These are phyloP conservation scores for Caenorhabditis brenneri DNA, from an alignment of 1,140 invertebrate genomes.

Conservation along the genomic window DNA sequence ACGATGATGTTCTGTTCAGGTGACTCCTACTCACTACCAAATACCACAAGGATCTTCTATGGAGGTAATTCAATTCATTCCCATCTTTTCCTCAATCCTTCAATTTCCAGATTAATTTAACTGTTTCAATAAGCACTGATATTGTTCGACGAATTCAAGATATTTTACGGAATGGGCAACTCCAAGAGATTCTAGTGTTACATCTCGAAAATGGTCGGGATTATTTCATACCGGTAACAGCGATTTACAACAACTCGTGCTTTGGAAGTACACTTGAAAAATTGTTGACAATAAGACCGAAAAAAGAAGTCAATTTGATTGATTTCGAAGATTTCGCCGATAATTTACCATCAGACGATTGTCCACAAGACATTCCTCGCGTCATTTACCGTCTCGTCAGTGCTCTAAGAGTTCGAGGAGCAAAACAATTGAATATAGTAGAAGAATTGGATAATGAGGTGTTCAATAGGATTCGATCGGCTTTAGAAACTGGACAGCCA, in stretches of 20 bases:
- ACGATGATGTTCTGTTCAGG: slow-evolving; percentile 37
- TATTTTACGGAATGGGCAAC: slow-evolving; percentile 41
- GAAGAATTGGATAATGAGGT: slow-evolving; percentile 26
- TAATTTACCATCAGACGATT: neutral
- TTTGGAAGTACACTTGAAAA: slow-evolving; percentile 26
- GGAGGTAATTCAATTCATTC: slow-evolving; percentile 8
- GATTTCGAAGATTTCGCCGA: slow-evolving; percentile 20
- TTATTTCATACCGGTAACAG: slow-evolving; percentile 66
- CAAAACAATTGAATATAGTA: neutral
- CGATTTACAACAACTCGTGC: slow-evolving; percentile 56
- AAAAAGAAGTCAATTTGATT: slow-evolving; percentile 44
- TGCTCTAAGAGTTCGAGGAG: slow-evolving; percentile 27
- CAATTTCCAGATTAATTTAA: slow-evolving; percentile 51
- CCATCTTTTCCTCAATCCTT: neutral
- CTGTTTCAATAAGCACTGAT: slow-evolving; percentile 52
- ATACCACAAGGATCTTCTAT: slow-evolving; percentile 46
- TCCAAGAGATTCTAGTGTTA: slow-evolving; percentile 64
- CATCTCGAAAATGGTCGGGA: slow-evolving; percentile 65
- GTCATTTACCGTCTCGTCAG: slow-evolving; percentile 35
- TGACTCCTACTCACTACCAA: slow-evolving; percentile 46
- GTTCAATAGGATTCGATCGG: slow-evolving; percentile 12
- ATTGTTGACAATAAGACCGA: neutral
- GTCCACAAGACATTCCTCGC: slow-evolving; percentile 9
- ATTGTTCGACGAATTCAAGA: slow-evolving; percentile 35
- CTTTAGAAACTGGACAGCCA: neutral